Percentiles rank a stretch among this genome's conserved stretches.
Evolutionary conservation across 2,113 vertebrate species (phyloP).

Genomic region (Sciurus niger): DNA sequence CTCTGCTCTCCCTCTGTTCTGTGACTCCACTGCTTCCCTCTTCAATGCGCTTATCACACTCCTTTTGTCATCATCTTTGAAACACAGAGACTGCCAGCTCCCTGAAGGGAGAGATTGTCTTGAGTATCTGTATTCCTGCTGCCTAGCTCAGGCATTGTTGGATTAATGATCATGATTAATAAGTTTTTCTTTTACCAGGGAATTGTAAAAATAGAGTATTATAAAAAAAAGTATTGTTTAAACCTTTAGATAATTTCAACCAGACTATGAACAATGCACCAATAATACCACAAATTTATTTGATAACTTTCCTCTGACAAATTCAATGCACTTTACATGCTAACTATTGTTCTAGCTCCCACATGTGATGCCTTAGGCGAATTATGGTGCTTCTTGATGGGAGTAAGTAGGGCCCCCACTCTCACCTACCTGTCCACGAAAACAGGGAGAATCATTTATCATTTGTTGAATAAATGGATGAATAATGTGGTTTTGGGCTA

Average conservation of each 20-base stretch:
- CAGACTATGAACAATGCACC: background rate
- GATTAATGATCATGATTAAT: background rate
- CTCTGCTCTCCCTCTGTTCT: rapidly evolving
- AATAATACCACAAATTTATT: background rate
- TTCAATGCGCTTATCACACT: rapidly evolving
- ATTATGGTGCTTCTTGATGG: background rate
- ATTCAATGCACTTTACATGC: background rate
- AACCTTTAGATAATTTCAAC: conserved; percentile 33
- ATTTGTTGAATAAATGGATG: conserved; percentile 22
- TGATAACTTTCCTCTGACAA: background rate
- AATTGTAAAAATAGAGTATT: background rate
- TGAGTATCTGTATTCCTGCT: background rate
- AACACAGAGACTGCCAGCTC: background rate
- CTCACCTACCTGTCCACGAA: background rate
- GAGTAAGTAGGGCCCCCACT: background rate
- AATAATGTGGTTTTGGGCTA: background rate
- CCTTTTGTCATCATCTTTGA: background rate
- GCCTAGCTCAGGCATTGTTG: background rate
- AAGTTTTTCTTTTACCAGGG: background rate
- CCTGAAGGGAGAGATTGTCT: background rate
- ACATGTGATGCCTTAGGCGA: background rate
- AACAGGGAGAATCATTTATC: background rate
- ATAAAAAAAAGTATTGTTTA: conserved; percentile 34
- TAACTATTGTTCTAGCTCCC: background rate
- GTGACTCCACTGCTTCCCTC: rapidly evolving